Evolutionary conservation across 2,113 vertebrate genomes (phyloP).

Genomic region (Narcine bancroftii): DNA sequence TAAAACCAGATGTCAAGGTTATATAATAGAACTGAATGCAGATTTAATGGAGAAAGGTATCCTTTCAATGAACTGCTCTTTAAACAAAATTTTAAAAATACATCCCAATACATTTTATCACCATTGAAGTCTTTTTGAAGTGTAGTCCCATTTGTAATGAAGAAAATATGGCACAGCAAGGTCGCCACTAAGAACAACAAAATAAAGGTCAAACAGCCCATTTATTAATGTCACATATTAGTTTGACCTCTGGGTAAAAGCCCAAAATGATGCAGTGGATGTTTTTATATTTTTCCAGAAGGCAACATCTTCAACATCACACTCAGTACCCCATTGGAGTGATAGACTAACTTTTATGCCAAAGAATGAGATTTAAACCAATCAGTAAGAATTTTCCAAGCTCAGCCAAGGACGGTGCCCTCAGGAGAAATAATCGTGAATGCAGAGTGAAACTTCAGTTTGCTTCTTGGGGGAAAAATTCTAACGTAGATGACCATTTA

Average conservation of each 20-base stretch:
- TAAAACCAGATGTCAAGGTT: conserved; percentile 3
- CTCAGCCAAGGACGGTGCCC: too few relatives aligned
- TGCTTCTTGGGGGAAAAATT: not conserved
- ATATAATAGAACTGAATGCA: not conserved
- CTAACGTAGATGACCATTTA: too few relatives aligned
- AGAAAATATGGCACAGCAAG: not conserved
- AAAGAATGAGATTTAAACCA: not conserved
- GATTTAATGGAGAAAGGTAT: not conserved
- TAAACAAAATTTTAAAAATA: not conserved
- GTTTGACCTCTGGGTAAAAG: not conserved
- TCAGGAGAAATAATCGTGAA: not conserved
- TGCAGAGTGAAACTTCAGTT: not conserved
- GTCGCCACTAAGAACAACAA: not conserved
- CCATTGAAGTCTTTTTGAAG: not conserved
- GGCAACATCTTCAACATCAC: not conserved
- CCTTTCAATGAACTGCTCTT: not conserved
- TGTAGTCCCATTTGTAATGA: not conserved
- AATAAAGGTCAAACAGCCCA: not conserved
- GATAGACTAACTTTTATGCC: not conserved
- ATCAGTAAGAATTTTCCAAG: not conserved
- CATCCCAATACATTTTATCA: not conserved
- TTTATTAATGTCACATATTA: not conserved
- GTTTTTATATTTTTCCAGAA: not conserved
- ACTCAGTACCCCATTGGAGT: not conserved
- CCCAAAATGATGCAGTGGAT: not conserved